Base-by-base conservation (phyloP, 2,797 vertebrate species). In the Peromyscus nudipes region DNA sequence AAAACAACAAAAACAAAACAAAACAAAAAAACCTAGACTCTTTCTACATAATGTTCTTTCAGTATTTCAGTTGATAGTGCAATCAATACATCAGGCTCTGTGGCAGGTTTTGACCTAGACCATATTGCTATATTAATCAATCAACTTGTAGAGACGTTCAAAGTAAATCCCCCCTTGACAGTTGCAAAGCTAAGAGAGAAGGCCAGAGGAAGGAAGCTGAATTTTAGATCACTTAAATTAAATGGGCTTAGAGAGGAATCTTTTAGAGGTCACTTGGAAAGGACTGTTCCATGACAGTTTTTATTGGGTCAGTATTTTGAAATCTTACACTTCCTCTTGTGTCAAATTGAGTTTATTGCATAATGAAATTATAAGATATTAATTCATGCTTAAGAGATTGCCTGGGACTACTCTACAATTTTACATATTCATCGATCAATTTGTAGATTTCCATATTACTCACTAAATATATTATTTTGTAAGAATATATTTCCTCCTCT, bases 11-110 rank as follows among this genome's bases (percentile, higher is more conserved):
- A 13, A 52, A 55, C 13, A 13, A 46, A 52, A 49, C 49, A 49
- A 49, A 49, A 9, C 6, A 49, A 49, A 96, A 89, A 84, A 91
- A 16, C 69, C 75, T 94, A 82, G 6, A 71, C 57, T 80, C n/a
- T n/a, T 94, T 75, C 69, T 92, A 43, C 69, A 92, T 87, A 85
- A 92, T 89, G 60, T 80, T 92, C 82, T 96, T 93, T 97, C 64
- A 75, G 94, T 95, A 85, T 84, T 96, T 96, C 79, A 93, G 81
- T 34, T 92, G 84, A 86, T 95, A 37, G 4, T 86, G 21, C 27
- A 79, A 92, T 94, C 89, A 62, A 89, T 95, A 89, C 31, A 49
- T 93, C 90, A 96, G 21, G 25, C 29, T 79, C 27, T 57, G 67
- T 91, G 93, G 94, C 71, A 43, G 71, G 88, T 95, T 86, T 77